A percentile compares a stretch with the other conserved stretches of the same genome.
Conservation (phyloP, 1,140 invertebrate species). For the Ruditapes philippinarum region DNA sequence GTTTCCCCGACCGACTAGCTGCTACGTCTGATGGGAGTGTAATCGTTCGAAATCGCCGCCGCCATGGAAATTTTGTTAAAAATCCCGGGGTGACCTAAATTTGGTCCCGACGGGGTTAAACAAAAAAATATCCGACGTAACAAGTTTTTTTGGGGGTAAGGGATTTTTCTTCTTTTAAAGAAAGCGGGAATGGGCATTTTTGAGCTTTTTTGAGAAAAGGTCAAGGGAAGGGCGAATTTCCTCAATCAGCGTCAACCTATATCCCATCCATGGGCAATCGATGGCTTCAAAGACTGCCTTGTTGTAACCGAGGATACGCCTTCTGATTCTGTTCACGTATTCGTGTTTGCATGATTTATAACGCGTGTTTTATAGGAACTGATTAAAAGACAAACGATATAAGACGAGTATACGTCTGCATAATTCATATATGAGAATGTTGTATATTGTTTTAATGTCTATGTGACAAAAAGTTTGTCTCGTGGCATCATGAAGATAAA, state of each 20-base stretch:
- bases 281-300: conserved; percentile 61
- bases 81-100: not conserved
- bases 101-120: conserved; percentile 42
- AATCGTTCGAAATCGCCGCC: conserved; percentile 29
- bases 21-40: conserved; percentile 19
- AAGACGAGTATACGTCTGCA: too few species aligned
- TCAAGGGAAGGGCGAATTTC: not conserved
- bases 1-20: conserved; percentile 48
- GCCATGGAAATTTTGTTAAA: conserved; percentile 49
- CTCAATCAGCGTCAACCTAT: not conserved
- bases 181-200: conserved; percentile 35
- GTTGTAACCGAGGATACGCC: conserved; percentile 60
- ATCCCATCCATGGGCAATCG: conserved; percentile 36
- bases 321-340: conserved; percentile 52
- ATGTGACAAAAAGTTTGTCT: too few species aligned
- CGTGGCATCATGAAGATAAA: too few species aligned
- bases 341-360: conserved; percentile 40
- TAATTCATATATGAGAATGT: too few species aligned
- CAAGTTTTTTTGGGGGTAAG: conserved; percentile 14
- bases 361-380: too few species aligned
- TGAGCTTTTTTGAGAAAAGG: conserved; percentile 52
- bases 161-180: conserved; percentile 29
- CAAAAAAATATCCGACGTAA: conserved; percentile 27
- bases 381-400: too few species aligned
- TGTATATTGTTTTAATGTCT: too few species aligned